phyloP scores from a whole-genome alignment of 37 sponge, comb jelly and placozoan species.

The Mnemiopsis leidyi region DNA sequence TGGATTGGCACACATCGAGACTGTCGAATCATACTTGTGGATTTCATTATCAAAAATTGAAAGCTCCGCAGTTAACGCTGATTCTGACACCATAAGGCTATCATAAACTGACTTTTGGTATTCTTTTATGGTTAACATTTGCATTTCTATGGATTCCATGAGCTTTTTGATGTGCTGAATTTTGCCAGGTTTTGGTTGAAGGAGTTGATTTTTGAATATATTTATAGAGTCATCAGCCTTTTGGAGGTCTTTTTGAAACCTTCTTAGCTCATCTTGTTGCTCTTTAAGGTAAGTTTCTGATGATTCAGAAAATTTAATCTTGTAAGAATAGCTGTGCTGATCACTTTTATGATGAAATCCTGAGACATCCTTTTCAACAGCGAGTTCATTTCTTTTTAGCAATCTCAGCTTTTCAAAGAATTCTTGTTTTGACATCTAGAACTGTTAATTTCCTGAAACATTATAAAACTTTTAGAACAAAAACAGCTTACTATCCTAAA shows the following conservation, averaged over 20 bases:
- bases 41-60: constrained; percentile 11
- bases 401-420: not conserved
- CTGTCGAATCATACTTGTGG: not conserved
- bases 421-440: not conserved
- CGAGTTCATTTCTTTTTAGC: not conserved
- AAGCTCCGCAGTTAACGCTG: not conserved
- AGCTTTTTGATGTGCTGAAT: not conserved
- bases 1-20: not conserved
- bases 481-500: too few species aligned
- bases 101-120: constrained; percentile 19
- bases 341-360: not conserved
- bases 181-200: not conserved
- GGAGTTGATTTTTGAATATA: not conserved
- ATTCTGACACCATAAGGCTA: not conserved
- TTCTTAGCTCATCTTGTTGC: not conserved
- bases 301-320: not conserved
- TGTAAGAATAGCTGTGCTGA: not conserved
- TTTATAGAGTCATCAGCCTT: not conserved
- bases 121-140: not conserved
- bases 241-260: not conserved
- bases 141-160: constrained; percentile 2
- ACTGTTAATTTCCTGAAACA: too few species aligned
- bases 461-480: too few species aligned
- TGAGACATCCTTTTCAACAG: not conserved
- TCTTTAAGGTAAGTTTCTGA: not conserved